Conservation (phyloP, 2,797 vertebrate genomes). For the Manis javanica region DNA sequence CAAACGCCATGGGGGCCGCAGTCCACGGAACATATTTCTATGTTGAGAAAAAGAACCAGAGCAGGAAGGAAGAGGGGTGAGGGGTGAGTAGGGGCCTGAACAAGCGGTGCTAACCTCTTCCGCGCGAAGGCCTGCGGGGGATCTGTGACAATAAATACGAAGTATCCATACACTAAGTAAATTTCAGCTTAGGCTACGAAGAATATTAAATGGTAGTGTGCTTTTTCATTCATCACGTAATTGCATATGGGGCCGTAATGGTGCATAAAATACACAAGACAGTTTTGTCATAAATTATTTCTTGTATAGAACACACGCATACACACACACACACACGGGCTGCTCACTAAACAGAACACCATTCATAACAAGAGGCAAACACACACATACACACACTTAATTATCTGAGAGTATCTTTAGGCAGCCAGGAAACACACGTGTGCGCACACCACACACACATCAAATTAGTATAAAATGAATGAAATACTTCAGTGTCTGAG, state of each 20-base stretch:
- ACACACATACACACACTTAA: background rate
- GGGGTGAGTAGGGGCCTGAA: background rate
- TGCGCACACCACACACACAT: background rate
- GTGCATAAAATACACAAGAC: background rate
- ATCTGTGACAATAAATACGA: slow-evolving; percentile 20
- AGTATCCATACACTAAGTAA: background rate
- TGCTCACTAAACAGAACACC: background rate
- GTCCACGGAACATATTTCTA: slow-evolving; percentile 95
- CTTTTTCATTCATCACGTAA: background rate
- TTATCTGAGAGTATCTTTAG: background rate
- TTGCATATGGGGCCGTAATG: background rate
- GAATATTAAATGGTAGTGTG: background rate
- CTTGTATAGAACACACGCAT: background rate
- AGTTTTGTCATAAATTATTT: slow-evolving; percentile 41
- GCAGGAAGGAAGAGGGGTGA: background rate
- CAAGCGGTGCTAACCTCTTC: fast-evolving
- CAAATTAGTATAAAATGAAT: background rate
- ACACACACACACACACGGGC: background rate
- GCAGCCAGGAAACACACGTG: background rate
- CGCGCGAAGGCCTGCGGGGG: background rate
- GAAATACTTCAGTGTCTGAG: background rate
- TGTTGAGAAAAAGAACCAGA: background rate
- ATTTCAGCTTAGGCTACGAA: background rate
- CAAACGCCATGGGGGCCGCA: slow-evolving; percentile 96
- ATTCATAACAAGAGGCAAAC: background rate